These are phyloP conservation scores for Rosalia funebris DNA, from an alignment of 2,888 invertebrate species.

Conservation along the genomic window DNA sequence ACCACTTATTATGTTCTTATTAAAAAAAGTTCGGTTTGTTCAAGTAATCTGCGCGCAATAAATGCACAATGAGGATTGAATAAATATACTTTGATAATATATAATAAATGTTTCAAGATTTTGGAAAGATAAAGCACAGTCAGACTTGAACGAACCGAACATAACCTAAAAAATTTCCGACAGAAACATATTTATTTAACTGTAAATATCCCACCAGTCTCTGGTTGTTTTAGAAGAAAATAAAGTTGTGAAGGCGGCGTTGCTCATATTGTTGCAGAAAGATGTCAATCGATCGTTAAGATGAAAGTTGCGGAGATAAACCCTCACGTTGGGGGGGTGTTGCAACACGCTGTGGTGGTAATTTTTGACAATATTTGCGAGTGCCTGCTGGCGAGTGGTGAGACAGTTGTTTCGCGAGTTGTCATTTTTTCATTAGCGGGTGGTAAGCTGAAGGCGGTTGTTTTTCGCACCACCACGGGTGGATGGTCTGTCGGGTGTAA, in stretches of 20 bases:
- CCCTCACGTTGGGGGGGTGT: constrained; percentile 11
- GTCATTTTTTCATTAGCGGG: not conserved
- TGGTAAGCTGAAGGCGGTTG: constrained; percentile 27
- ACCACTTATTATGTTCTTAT: constrained; percentile 22
- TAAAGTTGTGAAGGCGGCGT: constrained; percentile 21
- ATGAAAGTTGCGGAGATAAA: constrained; percentile 24
- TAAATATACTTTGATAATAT: too few relatives aligned
- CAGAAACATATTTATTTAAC: constrained; percentile 23
- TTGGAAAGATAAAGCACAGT: not conserved
- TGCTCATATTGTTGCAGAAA: constrained; percentile 23
- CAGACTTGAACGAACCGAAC: constrained; percentile 18
- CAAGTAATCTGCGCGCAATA: constrained; percentile 5
- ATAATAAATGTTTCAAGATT: too few relatives aligned
- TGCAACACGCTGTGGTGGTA: constrained; percentile 17
- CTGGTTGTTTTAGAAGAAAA: constrained; percentile 31
- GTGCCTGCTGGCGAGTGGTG: constrained; percentile 15
- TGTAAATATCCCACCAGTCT: constrained; percentile 34
- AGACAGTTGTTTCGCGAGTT: not conserved
- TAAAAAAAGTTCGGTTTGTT: constrained; percentile 2
- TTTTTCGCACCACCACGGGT: constrained; percentile 50
- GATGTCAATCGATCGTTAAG: constrained; percentile 15
- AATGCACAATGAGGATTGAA: not conserved
- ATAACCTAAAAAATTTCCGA: constrained; percentile 21
- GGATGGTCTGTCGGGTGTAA: constrained; percentile 58
- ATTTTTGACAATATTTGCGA: constrained; percentile 25